phyloP scores from a whole-genome alignment of 2,113 vertebrate genomes.

The Chamaetylas fuelleborni region DNA sequence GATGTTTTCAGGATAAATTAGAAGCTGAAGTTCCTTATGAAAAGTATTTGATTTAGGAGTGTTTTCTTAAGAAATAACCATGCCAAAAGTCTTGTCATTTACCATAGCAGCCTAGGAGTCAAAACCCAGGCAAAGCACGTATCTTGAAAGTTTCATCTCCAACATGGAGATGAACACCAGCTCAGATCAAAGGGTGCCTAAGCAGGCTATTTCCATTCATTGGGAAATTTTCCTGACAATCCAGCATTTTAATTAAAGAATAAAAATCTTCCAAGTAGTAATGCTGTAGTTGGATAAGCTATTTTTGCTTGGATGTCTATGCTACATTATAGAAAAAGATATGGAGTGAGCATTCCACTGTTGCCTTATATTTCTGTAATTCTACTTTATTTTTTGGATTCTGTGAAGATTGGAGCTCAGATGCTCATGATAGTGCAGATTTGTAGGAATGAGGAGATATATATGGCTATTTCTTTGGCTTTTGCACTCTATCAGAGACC shows the following conservation, averaged over 20 bases:
- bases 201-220: background rate
- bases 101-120: background rate
- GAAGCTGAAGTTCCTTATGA: background rate
- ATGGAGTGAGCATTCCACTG: background rate
- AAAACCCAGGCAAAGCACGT: background rate
- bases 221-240: background rate
- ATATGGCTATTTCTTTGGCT: background rate
- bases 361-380: background rate
- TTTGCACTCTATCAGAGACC: background rate
- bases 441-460: background rate
- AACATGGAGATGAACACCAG: background rate
- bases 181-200: background rate
- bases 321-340: background rate
- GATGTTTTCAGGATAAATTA: background rate
- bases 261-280: background rate
- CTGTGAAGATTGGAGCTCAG: background rate
- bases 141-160: background rate
- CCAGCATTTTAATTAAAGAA: background rate
- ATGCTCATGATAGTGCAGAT: background rate
- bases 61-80: background rate
- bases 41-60: background rate
- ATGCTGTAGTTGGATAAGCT: background rate
- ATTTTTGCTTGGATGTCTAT: background rate
- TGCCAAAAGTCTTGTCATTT: background rate
- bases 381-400: background rate